phyloP scores from a whole-genome alignment of 2,888 invertebrate genomes.

The Acronicta aceris region DNA sequence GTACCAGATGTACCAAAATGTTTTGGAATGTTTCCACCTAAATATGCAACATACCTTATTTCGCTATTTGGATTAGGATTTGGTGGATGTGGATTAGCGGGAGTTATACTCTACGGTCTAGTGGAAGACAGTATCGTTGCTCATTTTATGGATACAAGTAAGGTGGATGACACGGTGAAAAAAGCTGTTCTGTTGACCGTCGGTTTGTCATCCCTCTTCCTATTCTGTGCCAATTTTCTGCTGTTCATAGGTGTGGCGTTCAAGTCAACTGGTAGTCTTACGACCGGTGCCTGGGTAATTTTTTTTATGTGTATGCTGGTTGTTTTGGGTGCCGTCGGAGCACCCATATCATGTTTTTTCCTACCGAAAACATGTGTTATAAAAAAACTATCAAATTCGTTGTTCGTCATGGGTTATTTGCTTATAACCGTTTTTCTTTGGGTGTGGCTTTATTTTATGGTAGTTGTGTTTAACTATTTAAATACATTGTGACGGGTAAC shows the following conservation, averaged over 20 bases:
- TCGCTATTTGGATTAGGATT: constrained; percentile 60
- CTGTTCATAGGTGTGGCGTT: constrained; percentile 58
- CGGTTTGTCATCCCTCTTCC: constrained; percentile 59
- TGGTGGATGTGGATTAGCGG: constrained; percentile 61
- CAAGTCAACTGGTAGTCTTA: constrained; percentile 11
- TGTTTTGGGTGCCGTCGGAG: constrained; percentile 40
- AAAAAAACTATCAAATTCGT: constrained; percentile 52
- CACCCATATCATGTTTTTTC: constrained; percentile 67
- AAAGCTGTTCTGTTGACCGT: constrained; percentile 57
- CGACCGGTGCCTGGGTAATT: constrained; percentile 45
- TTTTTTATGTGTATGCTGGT: constrained; percentile 57
- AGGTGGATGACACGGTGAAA: constrained; percentile 54
- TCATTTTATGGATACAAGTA: constrained; percentile 25
- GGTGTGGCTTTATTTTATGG: constrained; percentile 70
- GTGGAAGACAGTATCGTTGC: constrained; percentile 59
- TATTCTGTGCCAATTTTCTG: constrained; percentile 53
- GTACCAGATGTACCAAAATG: constrained; percentile 62
- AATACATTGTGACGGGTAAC: constrained; percentile 7
- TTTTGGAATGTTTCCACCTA: constrained; percentile 62
- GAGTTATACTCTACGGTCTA: constrained; percentile 63
- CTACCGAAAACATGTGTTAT: constrained; percentile 55
- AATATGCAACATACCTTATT: constrained; percentile 65
- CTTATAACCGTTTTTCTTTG: constrained; percentile 58
- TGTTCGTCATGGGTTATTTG: constrained; percentile 46
- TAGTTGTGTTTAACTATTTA: constrained; percentile 61